Percentiles rank a stretch among this genome's conserved stretches.
Evolutionary conservation across 2,113 vertebrate species (phyloP).

Genomic region (Silurus asotus): DNA sequence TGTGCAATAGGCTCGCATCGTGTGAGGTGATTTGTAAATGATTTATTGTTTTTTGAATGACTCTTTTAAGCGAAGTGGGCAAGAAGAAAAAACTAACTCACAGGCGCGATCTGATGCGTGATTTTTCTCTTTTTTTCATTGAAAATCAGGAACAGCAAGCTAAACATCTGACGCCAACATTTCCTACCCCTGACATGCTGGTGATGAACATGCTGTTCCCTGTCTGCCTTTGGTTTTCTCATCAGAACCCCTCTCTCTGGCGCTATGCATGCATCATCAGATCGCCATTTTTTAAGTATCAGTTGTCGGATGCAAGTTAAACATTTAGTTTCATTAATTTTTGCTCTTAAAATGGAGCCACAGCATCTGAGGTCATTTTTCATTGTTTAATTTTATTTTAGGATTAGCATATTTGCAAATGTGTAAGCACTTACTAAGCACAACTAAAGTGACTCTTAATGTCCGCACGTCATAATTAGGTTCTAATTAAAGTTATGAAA

Average conservation of each 20-base stretch:
- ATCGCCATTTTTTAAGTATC: neutral
- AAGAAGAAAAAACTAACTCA: neutral
- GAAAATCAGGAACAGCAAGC: neutral
- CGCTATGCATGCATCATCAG: conserved; percentile 6
- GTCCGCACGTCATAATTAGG: neutral
- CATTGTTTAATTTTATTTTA: neutral
- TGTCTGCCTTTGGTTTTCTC: neutral
- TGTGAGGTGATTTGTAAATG: neutral
- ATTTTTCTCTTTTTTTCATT: neutral
- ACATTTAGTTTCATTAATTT: neutral
- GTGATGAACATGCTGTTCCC: neutral
- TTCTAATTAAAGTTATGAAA: neutral
- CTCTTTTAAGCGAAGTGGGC: neutral
- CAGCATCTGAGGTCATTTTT: neutral
- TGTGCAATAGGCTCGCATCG: conserved; percentile 4
- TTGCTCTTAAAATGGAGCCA: neutral
- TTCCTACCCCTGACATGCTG: neutral
- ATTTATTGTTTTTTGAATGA: neutral
- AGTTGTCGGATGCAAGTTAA: neutral
- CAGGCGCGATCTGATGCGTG: neutral
- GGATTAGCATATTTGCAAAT: neutral
- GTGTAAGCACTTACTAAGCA: neutral
- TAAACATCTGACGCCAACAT: neutral
- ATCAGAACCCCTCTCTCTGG: neutral
- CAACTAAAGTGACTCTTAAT: neutral